Percentiles rank a stretch among this genome's conserved stretches.
Conservation (phyloP, 1,140 invertebrate genomes). For the Habropoda laboriosa region DNA sequence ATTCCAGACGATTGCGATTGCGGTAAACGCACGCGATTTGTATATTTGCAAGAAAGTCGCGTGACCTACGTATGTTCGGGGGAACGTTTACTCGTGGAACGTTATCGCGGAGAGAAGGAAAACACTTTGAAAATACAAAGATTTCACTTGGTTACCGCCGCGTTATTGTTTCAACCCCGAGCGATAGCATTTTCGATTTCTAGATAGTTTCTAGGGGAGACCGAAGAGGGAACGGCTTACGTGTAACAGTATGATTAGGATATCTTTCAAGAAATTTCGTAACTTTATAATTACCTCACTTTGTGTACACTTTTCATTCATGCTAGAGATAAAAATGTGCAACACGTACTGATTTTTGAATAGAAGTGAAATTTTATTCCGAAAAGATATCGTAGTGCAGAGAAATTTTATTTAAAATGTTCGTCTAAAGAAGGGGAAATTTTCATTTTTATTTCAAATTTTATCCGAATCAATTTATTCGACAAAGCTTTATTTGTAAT, state of each 20-base stretch:
- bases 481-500: too few species aligned
- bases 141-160: neutral
- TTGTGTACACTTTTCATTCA: too few species aligned
- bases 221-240: fast-evolving
- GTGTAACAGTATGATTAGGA: neutral
- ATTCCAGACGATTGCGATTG: constrained; percentile 11
- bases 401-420: too few species aligned
- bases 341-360: too few species aligned
- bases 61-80: neutral
- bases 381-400: too few species aligned
- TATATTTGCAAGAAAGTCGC: constrained; percentile 34
- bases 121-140: neutral
- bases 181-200: neutral
- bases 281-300: too few species aligned
- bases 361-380: too few species aligned
- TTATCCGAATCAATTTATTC: too few species aligned
- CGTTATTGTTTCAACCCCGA: neutral
- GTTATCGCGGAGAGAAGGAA: neutral
- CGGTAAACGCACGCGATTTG: constrained; percentile 4
- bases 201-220: neutral
- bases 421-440: too few species aligned
- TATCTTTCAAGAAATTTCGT: too few species aligned
- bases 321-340: too few species aligned
- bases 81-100: neutral
- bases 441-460: too few species aligned